These are phyloP conservation scores for Corythoichthys intestinalis DNA, from an alignment of 2,113 vertebrate species.

Conservation along the genomic window DNA sequence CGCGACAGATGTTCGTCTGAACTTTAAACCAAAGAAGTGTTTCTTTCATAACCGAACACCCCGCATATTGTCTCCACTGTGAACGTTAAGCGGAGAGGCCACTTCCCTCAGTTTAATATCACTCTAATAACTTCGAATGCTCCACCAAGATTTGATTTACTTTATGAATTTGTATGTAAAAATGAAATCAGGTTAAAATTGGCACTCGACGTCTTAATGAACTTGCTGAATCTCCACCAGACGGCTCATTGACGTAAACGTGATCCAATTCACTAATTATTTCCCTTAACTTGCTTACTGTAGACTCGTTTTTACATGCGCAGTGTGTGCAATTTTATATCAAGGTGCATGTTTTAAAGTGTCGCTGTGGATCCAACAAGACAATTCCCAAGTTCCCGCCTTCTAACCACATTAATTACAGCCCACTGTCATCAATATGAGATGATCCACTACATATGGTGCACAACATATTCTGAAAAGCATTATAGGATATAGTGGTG, in stretches of 20 bases:
- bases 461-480: neutral
- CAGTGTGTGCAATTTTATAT: slow-evolving; percentile 4
- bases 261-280: neutral
- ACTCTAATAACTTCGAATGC: neutral
- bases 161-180: neutral
- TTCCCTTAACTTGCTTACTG: slow-evolving; percentile 9
- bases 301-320: slow-evolving; percentile 2
- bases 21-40: neutral
- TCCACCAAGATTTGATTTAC: neutral
- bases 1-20: slow-evolving; percentile 9
- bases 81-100: neutral
- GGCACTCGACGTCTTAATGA: neutral
- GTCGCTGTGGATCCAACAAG: neutral
- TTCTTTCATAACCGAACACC: neutral
- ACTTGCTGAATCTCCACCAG: neutral
- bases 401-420: slow-evolving; percentile 8
- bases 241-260: neutral
- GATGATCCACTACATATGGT: neutral
- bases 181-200: neutral
- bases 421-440: neutral
- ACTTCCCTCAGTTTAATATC: neutral
- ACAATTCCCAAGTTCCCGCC: slow-evolving; percentile 21
- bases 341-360: slow-evolving; percentile 17
- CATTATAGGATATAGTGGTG: neutral
- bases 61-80: too few species aligned